Conservation (phyloP, 2,113 vertebrate genomes). For the Gambusia holbrooki region DNA sequence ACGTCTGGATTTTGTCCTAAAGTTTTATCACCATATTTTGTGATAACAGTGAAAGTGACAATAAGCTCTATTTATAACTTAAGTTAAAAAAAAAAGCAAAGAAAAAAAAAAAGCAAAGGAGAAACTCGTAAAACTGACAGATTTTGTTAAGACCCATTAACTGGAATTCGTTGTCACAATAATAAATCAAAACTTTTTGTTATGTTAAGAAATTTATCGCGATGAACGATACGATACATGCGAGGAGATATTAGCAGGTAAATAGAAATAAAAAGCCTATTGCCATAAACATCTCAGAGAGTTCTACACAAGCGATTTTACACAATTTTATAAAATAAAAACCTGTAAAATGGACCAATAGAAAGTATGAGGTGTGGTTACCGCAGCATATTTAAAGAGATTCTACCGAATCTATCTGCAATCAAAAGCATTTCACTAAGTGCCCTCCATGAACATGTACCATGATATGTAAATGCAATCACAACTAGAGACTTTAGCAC, state of each 20-base stretch:
- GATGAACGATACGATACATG: background rate
- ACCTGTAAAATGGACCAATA: background rate
- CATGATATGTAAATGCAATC: background rate
- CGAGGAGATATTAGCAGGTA: conserved; percentile 18
- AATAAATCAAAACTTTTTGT: too few species aligned
- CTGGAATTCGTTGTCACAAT: too few species aligned
- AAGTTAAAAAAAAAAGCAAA: too few species aligned
- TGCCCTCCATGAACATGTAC: background rate
- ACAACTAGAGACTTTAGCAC: background rate
- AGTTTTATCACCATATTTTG: too few species aligned
- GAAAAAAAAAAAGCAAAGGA: too few species aligned
- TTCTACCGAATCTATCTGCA: background rate
- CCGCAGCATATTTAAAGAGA: background rate
- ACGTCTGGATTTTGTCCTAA: background rate
- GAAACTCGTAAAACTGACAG: too few species aligned
- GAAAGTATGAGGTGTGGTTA: background rate
- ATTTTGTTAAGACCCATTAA: too few species aligned
- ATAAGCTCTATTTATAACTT: too few species aligned
- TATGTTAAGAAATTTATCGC: too few species aligned
- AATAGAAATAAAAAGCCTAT: conserved; percentile 27
- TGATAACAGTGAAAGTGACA: too few species aligned
- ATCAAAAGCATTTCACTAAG: background rate
- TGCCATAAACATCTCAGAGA: conserved; percentile 39
- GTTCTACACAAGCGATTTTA: conserved; percentile 36
- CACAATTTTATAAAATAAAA: conserved; percentile 2